Evolutionary conservation across 2,113 vertebrate genomes (phyloP), one percentile per base, ranked within the genome.

Genomic region (Alligator sinensis): DNA sequence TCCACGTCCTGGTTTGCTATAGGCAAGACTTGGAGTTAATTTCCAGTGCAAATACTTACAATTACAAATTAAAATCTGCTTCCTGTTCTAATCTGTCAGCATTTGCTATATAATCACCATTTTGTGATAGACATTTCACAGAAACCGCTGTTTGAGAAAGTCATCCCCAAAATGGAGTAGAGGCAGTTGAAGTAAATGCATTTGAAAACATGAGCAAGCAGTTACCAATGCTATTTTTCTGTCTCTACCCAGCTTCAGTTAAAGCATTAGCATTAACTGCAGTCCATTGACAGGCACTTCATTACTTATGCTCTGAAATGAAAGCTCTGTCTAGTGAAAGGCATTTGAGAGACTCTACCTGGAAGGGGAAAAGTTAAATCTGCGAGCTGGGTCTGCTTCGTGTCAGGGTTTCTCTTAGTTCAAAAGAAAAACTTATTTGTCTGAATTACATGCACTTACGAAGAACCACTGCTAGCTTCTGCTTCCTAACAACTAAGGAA

Each of bases 281-380:
- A 75, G 3, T 3, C 24, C 74, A 82, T 57, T 93, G 93, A 94
- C 90, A 94, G 60, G 82, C 84, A 86, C 88, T 82, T 94, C 77
- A 87, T 96, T 96, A 86, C 38, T 77, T 94, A 81, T 64, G 55
- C 94, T 97, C 94, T 95, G 94, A 97, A 96, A 88, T 89, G 74
- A 94, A 93, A 95, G 91, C 91, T 89, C 84, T 38, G 89, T 93
- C 64, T 77, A 77, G 79, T 61, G 86, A 74, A 57, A 76, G 84
- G 84, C 60, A 74, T 87, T 91, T 78, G 59, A 94, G n/a, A 90
- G 83, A 11, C 10, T 68, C 66, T 93, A 79, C 62, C 66, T 94
- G 81, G 47, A 88, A 96, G n/a, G 57, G 63, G 80, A 77, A 79
- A n/a, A 62, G 62, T 34, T 90, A 82, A 47, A 80, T 81, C 82